Conservation (phyloP, 2,888 invertebrate species). For the Dryocosmus kuriphilus region DNA sequence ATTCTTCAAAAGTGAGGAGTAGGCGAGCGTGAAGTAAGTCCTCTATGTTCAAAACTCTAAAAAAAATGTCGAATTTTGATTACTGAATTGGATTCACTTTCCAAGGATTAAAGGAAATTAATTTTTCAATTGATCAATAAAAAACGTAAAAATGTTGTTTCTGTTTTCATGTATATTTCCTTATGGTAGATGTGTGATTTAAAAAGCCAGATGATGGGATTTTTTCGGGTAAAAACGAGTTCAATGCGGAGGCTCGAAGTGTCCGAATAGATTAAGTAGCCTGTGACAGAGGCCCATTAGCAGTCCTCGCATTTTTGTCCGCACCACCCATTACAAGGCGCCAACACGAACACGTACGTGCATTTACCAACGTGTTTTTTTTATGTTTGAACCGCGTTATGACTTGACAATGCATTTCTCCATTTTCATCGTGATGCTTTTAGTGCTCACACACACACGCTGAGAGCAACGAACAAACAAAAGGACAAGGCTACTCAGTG, state of each 20-base stretch:
- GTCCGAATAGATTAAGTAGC: constrained; percentile 30
- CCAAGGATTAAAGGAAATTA: no score
- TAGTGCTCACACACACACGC: constrained; percentile 38
- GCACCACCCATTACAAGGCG: constrained; percentile 28
- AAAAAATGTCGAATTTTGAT: no score
- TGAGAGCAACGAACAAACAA: constrained; percentile 24
- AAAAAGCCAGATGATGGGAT: neutral
- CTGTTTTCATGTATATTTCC: neutral
- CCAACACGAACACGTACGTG: constrained; percentile 39
- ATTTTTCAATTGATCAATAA: no score
- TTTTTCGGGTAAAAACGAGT: neutral
- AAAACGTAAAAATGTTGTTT: neutral
- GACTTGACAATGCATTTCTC: constrained; percentile 59
- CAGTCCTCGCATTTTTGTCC: constrained; percentile 31
- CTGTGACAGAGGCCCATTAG: constrained; percentile 36
- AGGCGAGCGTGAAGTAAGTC: no score
- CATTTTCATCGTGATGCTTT: constrained; percentile 54
- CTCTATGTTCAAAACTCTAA: no score
- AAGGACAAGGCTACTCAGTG: neutral
- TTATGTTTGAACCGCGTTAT: constrained; percentile 57
- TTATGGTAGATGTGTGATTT: neutral
- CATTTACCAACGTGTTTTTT: constrained; percentile 54
- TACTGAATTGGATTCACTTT: no score
- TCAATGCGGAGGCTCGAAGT: neutral
- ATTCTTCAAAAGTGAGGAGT: no score